Base-by-base conservation (phyloP, 2,888 invertebrate genomes). In the Spodoptera picta region DNA sequence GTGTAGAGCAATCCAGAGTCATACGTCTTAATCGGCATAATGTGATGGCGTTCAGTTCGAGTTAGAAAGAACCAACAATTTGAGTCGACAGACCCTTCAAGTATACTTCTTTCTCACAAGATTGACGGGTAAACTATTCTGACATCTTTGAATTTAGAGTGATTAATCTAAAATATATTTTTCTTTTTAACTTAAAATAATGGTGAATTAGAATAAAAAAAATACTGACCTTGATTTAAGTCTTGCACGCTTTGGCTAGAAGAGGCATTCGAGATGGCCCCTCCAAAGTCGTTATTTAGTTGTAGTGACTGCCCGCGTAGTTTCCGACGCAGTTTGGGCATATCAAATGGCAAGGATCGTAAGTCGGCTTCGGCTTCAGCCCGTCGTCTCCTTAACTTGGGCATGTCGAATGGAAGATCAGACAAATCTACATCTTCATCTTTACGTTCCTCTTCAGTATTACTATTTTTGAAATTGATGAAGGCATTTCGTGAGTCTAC, bases 381-480 rank as follows among this genome's bases (percentile, higher is more conserved):
- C 64, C 96, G 91, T 81, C 96, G 95, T 70, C 98, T 95, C 63
- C 98, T 95, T 74, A 98, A 90, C 88, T 98, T 98, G 53, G 98
- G 98, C 98, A 98, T 98, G 82, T 98, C 98, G 82, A 98, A 98
- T 2, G 98, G 98, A 76, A 98, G 95, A 92, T 98, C 97, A 36
- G 96, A 96, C 71, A 97, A 92, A 82, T 97, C 97, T 58, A 96
- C 96, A 43, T 96, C 95, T 60, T 95, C 92, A n/a, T 94, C 93
- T 71, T 94, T 93, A 48, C 87, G 90, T 74, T 92, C 92, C 59
- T 92, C 92, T 75, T 93, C 94, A 55, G 95, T 95, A 65, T 95
- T 96, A 69, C 95, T 92, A 69, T 95, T 95, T 70, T 96, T 95
- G 77, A 96, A 95, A 67, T 95, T 96, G 69, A 95, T 92, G 90